These are phyloP conservation scores for Tetrax tetrax DNA, from an alignment of 2,113 vertebrate genomes.

Conservation along the genomic window DNA sequence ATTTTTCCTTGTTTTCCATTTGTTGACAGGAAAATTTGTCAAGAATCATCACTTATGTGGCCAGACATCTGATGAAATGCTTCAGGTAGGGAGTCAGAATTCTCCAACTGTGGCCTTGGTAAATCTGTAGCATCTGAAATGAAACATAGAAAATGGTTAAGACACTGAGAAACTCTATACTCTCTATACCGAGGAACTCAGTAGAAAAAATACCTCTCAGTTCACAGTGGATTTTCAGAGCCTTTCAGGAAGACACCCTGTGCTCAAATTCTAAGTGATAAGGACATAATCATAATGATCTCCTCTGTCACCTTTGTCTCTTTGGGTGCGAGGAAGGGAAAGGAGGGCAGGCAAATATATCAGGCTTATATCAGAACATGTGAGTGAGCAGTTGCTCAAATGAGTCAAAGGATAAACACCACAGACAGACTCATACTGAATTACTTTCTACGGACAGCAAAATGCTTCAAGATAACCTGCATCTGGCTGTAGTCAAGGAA, in stretches of 20 bases:
- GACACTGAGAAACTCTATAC: background rate
- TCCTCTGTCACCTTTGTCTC: background rate
- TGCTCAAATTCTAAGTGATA: background rate
- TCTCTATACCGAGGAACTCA: background rate
- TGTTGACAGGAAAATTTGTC: slow-evolving; percentile 55
- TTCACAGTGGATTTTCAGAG: slow-evolving; percentile 30
- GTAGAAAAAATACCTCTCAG: slow-evolving; percentile 7
- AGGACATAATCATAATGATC: background rate
- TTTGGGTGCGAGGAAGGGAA: background rate
- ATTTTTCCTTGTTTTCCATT: slow-evolving; percentile 51
- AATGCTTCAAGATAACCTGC: slow-evolving; percentile 25
- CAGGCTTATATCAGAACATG: background rate
- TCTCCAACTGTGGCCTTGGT: slow-evolving; percentile 24
- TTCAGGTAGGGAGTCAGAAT: slow-evolving; percentile 53
- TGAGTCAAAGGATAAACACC: slow-evolving; percentile 32
- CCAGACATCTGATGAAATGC: slow-evolving; percentile 47
- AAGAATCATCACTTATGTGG: slow-evolving; percentile 43
- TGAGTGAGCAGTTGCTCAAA: background rate
- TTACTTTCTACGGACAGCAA: slow-evolving; percentile 1
- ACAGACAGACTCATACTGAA: background rate
- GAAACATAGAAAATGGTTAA: slow-evolving; percentile 59
- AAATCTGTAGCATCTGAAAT: slow-evolving; percentile 56
- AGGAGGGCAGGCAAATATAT: background rate
- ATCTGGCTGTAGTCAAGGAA: slow-evolving; percentile 15
- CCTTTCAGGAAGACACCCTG: slow-evolving; percentile 40